Percentiles rank a stretch among this genome's conserved stretches.
phyloP scores from a whole-genome alignment of 2,113 vertebrate species.

The Pseudorectes ferrugineus region DNA sequence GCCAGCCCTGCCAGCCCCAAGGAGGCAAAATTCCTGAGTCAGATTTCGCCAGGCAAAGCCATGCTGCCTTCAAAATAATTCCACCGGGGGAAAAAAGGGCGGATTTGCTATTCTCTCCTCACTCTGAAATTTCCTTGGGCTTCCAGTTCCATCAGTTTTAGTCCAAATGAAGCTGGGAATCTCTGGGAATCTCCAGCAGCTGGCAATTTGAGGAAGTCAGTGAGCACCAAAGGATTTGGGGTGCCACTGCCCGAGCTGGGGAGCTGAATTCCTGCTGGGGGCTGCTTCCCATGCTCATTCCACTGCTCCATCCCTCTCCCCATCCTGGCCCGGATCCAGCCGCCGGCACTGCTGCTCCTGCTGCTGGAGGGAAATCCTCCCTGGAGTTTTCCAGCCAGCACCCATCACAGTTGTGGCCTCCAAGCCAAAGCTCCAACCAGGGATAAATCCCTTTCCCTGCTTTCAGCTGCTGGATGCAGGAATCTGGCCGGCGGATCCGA shows the following conservation, averaged over 20 bases:
- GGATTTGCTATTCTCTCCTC: background rate
- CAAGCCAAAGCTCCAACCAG: background rate
- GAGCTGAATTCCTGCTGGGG: background rate
- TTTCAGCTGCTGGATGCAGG: constrained; percentile 13
- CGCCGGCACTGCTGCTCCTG: accelerated
- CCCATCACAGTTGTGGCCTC: background rate
- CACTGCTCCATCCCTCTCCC: background rate
- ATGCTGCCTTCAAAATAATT: background rate
- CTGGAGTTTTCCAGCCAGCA: background rate
- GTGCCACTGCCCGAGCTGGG: no score
- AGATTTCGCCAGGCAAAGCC: background rate
- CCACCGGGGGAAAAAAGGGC: background rate
- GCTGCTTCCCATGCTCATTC: background rate
- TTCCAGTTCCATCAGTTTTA: background rate
- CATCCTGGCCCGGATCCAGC: accelerated
- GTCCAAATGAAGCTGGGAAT: accelerated
- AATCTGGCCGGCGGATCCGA: background rate
- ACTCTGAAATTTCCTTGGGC: background rate
- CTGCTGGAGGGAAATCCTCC: background rate
- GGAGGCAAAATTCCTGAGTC: constrained; percentile 32
- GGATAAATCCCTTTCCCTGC: background rate
- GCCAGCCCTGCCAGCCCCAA: constrained; percentile 43
- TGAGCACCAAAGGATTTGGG: accelerated
- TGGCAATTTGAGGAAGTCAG: background rate
- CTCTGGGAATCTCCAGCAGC: background rate